phyloP scores from a whole-genome alignment of 2,888 invertebrate genomes.

The Meta bourneti region DNA sequence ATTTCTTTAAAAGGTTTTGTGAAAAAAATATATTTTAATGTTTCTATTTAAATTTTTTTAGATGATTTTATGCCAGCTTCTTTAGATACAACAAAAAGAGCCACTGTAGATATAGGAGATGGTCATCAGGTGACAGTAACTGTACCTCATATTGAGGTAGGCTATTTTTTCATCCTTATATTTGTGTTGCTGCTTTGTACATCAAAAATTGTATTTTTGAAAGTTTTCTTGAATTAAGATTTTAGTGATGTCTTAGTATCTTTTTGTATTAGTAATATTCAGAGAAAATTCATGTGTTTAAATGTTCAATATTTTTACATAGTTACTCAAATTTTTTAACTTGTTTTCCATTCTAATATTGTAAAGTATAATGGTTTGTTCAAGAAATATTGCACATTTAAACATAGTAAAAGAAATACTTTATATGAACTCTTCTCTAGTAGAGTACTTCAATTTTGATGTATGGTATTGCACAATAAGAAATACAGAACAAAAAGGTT shows the following conservation, averaged over 20 bases:
- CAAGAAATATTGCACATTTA: no score
- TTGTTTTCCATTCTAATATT: no score
- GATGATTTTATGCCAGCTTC: constrained; percentile 99
- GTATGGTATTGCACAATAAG: no score
- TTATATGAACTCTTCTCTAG: no score
- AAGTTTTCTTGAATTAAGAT: not conserved
- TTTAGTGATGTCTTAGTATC: not conserved
- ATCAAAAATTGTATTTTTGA: not conserved
- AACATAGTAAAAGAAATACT: no score
- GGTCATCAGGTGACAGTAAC: constrained; percentile 92
- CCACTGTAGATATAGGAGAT: constrained; percentile 92
- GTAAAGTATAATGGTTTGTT: no score
- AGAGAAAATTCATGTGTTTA: not conserved
- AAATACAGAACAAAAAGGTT: no score
- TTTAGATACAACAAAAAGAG: constrained; percentile 94
- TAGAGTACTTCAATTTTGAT: no score
- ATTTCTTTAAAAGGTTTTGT: no score
- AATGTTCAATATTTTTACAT: no score
- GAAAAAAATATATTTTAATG: no score
- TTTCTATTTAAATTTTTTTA: constrained; percentile 82
- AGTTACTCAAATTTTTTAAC: no score
- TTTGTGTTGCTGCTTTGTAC: not conserved
- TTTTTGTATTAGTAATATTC: not conserved
- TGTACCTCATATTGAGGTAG: constrained; percentile 92
- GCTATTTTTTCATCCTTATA: not conserved